Evolutionary conservation across 2,888 invertebrate genomes (phyloP), one percentile per base, ranked within the genome.

Genomic region (Patella pellucida): DNA sequence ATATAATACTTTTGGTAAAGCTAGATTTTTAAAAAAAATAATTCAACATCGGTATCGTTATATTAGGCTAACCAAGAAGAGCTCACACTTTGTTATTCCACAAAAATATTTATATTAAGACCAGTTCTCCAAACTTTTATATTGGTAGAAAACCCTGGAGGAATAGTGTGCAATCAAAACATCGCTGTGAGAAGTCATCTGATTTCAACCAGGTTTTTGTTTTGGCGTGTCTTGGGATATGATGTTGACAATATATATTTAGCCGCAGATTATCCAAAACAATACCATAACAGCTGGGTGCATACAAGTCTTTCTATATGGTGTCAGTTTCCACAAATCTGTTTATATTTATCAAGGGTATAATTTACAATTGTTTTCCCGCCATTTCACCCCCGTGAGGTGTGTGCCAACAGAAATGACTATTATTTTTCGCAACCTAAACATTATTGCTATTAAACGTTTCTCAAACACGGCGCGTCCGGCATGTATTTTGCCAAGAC

Each of bases 391-490:
- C 15, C 31, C 19, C 67, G 56, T 51, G n/a, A 68, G 73, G 71
- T 62, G 72, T 69, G 52, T 68, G 74, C 50, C 78, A 69, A 52
- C 41, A 31, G 68, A 68, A n/a, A 23, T 71, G 73, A 78, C 75
- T 78, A 78, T 78, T 78, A 73, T 78, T 76, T 78, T 68, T 78
- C 71, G 75, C 75, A 78, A 78, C 78, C 73, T 62, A 54, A 71
- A 52, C 73, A 68, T 68, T 68, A 68, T 68, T 23, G 54, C 68
- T 50, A 71, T 71, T 74, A 71, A 74, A 52, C 71, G 78, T 71
- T 71, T 71, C 27, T 74, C 74, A 72, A 27, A 27, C 51, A 71
- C 56, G n/a, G 56, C 54, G 67, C 51, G 72, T 19, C 70, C 70
- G 62, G 70, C 62, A 51, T 56, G 67, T 78, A 78, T 78, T 78